phyloP scores from a whole-genome alignment of 1,140 invertebrate species.

The Drosophila kohkoa region DNA sequence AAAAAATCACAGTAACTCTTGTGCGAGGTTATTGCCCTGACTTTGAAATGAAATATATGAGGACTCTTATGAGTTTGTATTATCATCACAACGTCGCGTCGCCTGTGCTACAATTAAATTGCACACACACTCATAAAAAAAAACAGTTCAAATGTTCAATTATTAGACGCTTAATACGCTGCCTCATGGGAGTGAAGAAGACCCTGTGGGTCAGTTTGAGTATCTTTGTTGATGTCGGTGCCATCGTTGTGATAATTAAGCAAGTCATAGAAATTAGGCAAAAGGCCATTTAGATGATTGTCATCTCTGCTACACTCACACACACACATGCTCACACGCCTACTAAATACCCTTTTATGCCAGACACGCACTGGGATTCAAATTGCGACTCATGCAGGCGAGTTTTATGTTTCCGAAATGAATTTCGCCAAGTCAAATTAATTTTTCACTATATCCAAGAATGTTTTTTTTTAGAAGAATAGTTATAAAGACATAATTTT shows the following conservation, averaged over 20 bases:
- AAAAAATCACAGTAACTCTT: conserved; percentile 29
- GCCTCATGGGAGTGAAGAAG: conserved; percentile 43
- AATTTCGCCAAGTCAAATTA: not conserved
- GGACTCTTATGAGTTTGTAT: conserved; percentile 34
- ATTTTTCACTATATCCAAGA: not conserved
- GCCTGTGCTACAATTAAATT: conserved; percentile 72
- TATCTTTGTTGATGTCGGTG: conserved; percentile 11
- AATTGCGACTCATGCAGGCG: not conserved
- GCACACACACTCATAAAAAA: conserved; percentile 42
- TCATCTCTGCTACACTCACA: conserved; percentile 59
- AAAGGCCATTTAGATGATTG: conserved; percentile 82
- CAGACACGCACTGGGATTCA: conserved; percentile 35
- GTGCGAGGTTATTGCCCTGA: conserved; percentile 22
- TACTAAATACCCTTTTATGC: conserved; percentile 66
- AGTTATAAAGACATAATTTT: not conserved
- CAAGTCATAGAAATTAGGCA: conserved; percentile 83
- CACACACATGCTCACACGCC: conserved; percentile 29
- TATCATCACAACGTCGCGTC: conserved; percentile 14
- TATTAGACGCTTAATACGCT: conserved; percentile 78
- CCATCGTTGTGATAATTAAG: conserved; percentile 75
- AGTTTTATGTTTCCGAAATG: not conserved
- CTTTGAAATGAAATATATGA: conserved; percentile 53
- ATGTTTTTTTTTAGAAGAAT: not conserved
- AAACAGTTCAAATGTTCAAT: conserved; percentile 77
- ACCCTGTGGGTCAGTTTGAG: conserved; percentile 10